Base-by-base conservation (phyloP, 1,140 invertebrate species). In the Drosophila tristis region DNA sequence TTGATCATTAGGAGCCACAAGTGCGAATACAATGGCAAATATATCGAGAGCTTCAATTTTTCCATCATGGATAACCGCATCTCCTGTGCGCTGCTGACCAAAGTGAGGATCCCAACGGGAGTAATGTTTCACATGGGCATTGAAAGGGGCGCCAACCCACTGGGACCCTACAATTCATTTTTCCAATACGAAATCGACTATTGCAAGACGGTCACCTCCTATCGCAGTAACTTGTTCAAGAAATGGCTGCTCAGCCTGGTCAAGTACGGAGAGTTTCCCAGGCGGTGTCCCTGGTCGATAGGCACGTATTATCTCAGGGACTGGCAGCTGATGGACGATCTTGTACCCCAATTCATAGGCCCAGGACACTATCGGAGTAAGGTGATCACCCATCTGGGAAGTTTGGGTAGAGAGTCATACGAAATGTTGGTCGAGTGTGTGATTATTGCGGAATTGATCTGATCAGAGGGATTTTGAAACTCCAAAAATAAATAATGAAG, bases 281-380 rank as follows among this genome's bases (percentile, higher is more conserved):
- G 45, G 2, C 66, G 59, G 16, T 87, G 84, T 44, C 86, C 86
- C 0, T 58, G 71, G 2, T 15, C 25, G 7, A 51, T 48, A 2
- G 58, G 54, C 25, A 64, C 64, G 35, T 90, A 90, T 39, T 80
- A 78, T 35, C 5, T 90, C 1, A 60, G 44, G 3, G 62, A 48
- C 11, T 84, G 57, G 48, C 29, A 51, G 15, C 16, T 78, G 26
- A 62, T 58, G 1, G 50, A 62, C 6, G 48, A 64, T 9, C 42
- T 86, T 0, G 25, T 90, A 25, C 79, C 79, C 0, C 62, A 8
- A 15, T 84, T 80, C 20, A 39, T 87, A 8, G 74, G 67, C 6
- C 11, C 71, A 1, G 82, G 82, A 2, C 39, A 87, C 25, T 90
- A 90, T 55, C 72, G 60, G 16, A 45, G 65, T 4, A 59, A 55